Percentiles rank a stretch among this genome's conserved stretches.
Conservation (phyloP, 2,113 vertebrate species). For the Zosterops japonicus region DNA sequence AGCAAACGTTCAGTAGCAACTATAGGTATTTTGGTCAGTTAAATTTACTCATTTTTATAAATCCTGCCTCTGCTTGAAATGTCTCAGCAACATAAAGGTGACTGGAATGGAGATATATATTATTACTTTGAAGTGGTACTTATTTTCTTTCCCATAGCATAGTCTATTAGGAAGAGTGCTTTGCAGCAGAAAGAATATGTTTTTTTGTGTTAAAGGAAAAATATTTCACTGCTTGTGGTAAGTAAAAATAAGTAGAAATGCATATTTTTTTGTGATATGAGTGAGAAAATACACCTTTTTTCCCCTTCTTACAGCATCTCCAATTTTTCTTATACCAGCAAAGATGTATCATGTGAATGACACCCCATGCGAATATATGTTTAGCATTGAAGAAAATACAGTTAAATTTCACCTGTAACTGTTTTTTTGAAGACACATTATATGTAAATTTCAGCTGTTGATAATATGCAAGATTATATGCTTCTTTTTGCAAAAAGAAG, state of each 20-base stretch:
- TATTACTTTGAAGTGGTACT: background rate
- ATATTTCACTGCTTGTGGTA: background rate
- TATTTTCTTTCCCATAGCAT: background rate
- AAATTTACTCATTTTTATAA: background rate
- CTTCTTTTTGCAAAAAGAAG: background rate
- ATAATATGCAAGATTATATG: too few relatives aligned
- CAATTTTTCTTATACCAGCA: background rate
- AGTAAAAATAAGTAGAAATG: background rate
- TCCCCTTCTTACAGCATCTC: background rate
- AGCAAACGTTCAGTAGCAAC: background rate
- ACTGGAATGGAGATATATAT: background rate
- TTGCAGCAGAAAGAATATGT: background rate
- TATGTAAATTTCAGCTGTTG: background rate
- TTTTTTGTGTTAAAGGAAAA: background rate
- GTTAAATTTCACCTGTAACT: background rate
- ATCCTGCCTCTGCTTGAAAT: background rate
- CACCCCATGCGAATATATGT: background rate
- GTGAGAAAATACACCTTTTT: background rate
- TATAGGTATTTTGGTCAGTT: background rate
- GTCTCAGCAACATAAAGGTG: background rate
- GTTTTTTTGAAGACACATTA: background rate
- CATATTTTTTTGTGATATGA: background rate
- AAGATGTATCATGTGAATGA: background rate
- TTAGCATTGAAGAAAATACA: background rate
- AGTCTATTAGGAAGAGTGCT: background rate